phyloP scores from a whole-genome alignment of 2,113 vertebrate species.

The Ranitomeya imitator region DNA sequence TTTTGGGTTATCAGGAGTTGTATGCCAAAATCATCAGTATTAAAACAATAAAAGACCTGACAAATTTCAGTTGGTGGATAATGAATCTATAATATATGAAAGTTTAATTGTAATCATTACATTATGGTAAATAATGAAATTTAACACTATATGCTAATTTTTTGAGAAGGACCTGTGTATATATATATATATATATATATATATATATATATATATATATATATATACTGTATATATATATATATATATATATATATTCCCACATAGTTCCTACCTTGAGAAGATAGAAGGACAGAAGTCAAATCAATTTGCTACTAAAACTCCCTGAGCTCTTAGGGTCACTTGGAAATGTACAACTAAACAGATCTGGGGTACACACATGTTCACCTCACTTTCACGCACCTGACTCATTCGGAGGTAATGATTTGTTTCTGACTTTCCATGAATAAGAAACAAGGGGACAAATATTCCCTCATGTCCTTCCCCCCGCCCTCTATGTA shows the following conservation, averaged over 20 bases:
- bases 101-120: too few species aligned
- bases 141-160: too few species aligned
- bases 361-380: neutral
- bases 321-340: neutral
- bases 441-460: neutral
- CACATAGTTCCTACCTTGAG: neutral
- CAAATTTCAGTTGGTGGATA: too few species aligned
- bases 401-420: neutral
- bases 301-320: neutral
- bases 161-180: too few species aligned
- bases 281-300: neutral
- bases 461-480: neutral
- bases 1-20: too few species aligned
- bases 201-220: too few species aligned
- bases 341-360: neutral
- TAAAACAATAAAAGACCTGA: too few species aligned
- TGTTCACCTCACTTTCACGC: neutral
- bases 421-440: neutral
- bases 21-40: too few species aligned
- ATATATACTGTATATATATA: too few species aligned
- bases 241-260: neutral
- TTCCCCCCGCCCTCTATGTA: neutral
- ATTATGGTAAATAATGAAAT: too few species aligned
- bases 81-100: too few species aligned
- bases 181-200: too few species aligned